A percentile compares a stretch with the other conserved stretches of the same genome.
These are phyloP conservation scores for Spinus pinus DNA, from an alignment of 2,797 vertebrate genomes.

Conservation along the genomic window DNA sequence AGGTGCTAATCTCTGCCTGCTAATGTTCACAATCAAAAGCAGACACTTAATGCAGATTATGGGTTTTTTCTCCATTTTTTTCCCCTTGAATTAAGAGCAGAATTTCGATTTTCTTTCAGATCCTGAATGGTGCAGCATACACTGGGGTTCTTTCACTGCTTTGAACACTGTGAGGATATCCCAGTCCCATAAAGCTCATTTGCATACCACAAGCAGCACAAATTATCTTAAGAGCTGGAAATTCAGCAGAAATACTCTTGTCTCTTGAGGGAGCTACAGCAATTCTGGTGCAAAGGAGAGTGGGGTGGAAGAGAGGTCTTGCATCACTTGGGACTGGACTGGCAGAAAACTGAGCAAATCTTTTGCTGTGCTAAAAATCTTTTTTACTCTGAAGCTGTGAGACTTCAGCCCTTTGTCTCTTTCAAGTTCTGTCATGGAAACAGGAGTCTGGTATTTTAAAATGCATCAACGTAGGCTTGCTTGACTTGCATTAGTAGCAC, in stretches of 20 bases:
- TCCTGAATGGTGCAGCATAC: not conserved
- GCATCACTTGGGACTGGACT: not conserved
- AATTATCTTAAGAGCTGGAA: not conserved
- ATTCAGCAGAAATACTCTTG: not conserved
- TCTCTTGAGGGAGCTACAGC: not conserved
- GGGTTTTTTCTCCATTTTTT: fast-evolving
- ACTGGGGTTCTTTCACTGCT: not conserved
- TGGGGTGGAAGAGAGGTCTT: not conserved
- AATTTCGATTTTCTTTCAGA: not conserved
- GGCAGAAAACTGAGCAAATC: not conserved
- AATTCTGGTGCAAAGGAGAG: not conserved
- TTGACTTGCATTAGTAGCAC: not conserved
- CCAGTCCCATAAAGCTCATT: not conserved
- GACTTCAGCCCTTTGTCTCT: not conserved
- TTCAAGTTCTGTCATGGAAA: not conserved
- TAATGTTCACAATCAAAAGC: not conserved
- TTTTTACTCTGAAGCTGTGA: not conserved
- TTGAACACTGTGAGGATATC: not conserved
- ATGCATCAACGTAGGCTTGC: not conserved
- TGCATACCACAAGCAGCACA: not conserved
- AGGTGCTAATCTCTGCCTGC: not conserved
- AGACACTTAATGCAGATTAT: not conserved
- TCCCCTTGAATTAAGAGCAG: not conserved
- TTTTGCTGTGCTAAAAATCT: not conserved
- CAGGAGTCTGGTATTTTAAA: not conserved